A percentile compares a stretch with the other conserved stretches of the same genome.
Evolutionary conservation across 2,888 invertebrate genomes (phyloP).

Genomic region (Aleiodes alternator): DNA sequence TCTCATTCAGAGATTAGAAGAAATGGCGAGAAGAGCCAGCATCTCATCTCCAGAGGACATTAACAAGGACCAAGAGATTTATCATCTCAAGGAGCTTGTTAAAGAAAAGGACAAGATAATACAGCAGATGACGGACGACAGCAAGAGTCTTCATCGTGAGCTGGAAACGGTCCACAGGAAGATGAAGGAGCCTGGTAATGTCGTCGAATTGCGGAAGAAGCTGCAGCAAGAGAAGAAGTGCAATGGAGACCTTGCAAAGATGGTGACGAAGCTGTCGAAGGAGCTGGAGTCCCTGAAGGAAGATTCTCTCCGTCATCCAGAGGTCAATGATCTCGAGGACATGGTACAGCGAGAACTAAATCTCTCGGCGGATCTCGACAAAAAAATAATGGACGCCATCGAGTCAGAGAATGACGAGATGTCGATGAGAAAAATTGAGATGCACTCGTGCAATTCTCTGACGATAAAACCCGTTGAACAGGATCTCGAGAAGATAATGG

Average conservation of each 20-base stretch:
- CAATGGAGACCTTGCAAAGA: slow-evolving; percentile 71
- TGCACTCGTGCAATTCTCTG: slow-evolving; percentile 57
- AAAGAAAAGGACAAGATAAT: slow-evolving; percentile 78
- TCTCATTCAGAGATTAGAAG: slow-evolving; percentile 67
- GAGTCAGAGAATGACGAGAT: slow-evolving; percentile 73
- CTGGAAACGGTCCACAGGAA: slow-evolving; percentile 77
- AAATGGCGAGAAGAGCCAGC: slow-evolving; percentile 67
- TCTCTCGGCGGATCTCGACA: slow-evolving; percentile 79
- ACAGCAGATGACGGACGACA: slow-evolving; percentile 79
- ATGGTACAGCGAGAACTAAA: slow-evolving; percentile 79
- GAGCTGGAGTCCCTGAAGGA: slow-evolving; percentile 59
- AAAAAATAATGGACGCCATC: slow-evolving; percentile 78
- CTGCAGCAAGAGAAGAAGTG: slow-evolving; percentile 78
- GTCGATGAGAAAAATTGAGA: slow-evolving; percentile 49
- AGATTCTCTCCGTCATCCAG: slow-evolving; percentile 58
- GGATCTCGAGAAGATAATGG: slow-evolving; percentile 58
- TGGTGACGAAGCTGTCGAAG: slow-evolving; percentile 69
- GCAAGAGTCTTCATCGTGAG: slow-evolving; percentile 78
- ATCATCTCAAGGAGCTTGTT: slow-evolving; percentile 78
- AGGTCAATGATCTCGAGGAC: slow-evolving; percentile 68
- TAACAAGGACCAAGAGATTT: slow-evolving; percentile 84
- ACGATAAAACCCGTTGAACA: slow-evolving; percentile 58
- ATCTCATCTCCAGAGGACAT: slow-evolving; percentile 57
- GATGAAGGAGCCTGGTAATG: slow-evolving; percentile 78
- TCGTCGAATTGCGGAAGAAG: slow-evolving; percentile 79